These are phyloP conservation scores for Thymelicus acteon DNA, from an alignment of 2,888 invertebrate species.

Conservation along the genomic window DNA sequence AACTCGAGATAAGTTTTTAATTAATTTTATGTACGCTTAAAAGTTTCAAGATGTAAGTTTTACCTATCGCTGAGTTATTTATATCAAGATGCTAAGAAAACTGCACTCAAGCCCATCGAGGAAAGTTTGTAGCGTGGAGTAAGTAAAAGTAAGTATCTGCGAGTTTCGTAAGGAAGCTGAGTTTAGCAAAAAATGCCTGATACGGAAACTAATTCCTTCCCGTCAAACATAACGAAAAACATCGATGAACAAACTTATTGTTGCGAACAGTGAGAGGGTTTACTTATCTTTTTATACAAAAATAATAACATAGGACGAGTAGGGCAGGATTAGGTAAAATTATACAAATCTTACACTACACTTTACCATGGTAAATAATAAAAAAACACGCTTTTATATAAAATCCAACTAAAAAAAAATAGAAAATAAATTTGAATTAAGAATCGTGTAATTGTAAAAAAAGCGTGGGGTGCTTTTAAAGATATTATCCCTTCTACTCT, in stretches of 20 bases:
- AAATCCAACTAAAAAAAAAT: too few species aligned
- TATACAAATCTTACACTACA: too few species aligned
- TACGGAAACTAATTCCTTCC: conserved; percentile 69
- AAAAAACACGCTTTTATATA: too few species aligned
- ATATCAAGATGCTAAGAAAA: conserved; percentile 26
- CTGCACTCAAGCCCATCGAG: conserved; percentile 28
- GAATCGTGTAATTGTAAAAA: too few species aligned
- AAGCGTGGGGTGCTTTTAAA: too few species aligned
- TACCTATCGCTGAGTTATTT: conserved; percentile 25
- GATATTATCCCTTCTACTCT: too few species aligned
- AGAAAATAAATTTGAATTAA: too few species aligned
- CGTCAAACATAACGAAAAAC: conserved; percentile 65
- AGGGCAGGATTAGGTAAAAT: too few species aligned
- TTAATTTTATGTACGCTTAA: conserved; percentile 20
- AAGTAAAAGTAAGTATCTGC: conserved; percentile 30
- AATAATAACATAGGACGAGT: too few species aligned
- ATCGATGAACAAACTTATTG: conserved; percentile 65
- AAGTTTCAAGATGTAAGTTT: conserved; percentile 33
- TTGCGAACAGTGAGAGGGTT: too few species aligned
- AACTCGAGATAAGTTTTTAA: conserved; percentile 27
- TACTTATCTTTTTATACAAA: too few species aligned
- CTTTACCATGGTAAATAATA: too few species aligned
- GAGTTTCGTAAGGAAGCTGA: conserved; percentile 38
- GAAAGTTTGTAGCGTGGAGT: conserved; percentile 28
- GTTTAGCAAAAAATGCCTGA: conserved; percentile 45